Percentiles rank a stretch among this genome's conserved stretches.
Evolutionary conservation across 1,140 invertebrate genomes (phyloP).

Genomic region (Vanessa atalanta): DNA sequence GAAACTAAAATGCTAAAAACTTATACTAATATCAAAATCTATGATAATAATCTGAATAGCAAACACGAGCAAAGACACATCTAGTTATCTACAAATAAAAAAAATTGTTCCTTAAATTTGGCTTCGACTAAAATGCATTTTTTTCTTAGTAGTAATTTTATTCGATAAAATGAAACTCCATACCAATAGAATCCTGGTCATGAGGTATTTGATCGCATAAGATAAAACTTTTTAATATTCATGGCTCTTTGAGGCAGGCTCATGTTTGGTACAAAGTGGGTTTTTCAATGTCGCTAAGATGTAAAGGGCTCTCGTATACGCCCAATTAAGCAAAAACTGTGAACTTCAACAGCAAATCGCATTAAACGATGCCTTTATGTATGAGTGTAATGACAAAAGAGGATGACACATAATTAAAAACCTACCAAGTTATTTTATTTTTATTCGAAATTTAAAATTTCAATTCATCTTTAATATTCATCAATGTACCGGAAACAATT

Average conservation of each 20-base stretch:
- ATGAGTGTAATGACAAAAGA: background rate
- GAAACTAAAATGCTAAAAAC: no score
- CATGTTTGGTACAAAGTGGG: constrained; percentile 47
- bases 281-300: constrained; percentile 31
- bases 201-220: constrained; percentile 58
- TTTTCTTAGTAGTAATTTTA: background rate
- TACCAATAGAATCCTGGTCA: constrained; percentile 31
- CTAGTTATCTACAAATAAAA: no score
- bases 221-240: constrained; percentile 55
- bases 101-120: no score
- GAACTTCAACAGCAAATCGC: constrained; percentile 9
- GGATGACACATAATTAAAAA: background rate
- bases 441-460: no score
- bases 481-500: no score
- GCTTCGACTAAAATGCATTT: background rate
- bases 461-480: no score
- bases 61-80: no score
- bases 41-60: no score
- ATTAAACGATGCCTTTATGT: constrained; percentile 2
- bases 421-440: no score
- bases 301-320: constrained; percentile 22
- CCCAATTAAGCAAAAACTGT: constrained; percentile 29
- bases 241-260: constrained; percentile 46
- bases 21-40: no score
- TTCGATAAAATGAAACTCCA: background rate